These are phyloP conservation scores for Pimpla rufipes DNA, from an alignment of 2,888 invertebrate genomes.

Conservation along the genomic window DNA sequence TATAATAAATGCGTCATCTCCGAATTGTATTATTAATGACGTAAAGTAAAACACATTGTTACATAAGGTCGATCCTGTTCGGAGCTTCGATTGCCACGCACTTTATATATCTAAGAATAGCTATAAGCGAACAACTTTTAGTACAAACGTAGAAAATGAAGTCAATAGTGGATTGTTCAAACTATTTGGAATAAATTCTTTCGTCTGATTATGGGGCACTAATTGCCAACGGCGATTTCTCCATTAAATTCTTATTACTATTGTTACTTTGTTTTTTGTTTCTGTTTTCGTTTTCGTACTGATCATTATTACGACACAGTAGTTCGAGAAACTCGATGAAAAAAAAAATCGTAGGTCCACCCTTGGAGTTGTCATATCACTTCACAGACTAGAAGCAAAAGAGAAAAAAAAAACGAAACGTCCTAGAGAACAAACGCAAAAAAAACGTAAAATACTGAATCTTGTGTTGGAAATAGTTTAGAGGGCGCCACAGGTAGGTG, in stretches of 20 bases:
- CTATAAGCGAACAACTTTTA: slow-evolving; percentile 58
- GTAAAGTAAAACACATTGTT: slow-evolving; percentile 41
- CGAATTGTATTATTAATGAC: slow-evolving; percentile 45
- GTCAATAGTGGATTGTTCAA: slow-evolving; percentile 70
- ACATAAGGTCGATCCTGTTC: slow-evolving; percentile 50
- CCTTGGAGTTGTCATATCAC: slow-evolving; percentile 81
- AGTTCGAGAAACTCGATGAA: slow-evolving; percentile 39
- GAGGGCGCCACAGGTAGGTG: slow-evolving; percentile 81
- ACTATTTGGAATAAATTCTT: slow-evolving; percentile 66
- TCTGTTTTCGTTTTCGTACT: slow-evolving; percentile 74
- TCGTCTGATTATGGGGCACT: slow-evolving; percentile 52
- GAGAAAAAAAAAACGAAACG: slow-evolving; percentile 31
- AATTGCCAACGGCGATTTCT: slow-evolving; percentile 39
- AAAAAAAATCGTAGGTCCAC: slow-evolving; percentile 75
- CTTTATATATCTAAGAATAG: slow-evolving; percentile 52
- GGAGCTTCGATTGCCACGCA: slow-evolving; percentile 50
- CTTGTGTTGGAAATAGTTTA: slow-evolving; percentile 66
- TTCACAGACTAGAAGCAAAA: slow-evolving; percentile 41
- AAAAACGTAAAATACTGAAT: slow-evolving; percentile 62
- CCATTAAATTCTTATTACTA: slow-evolving; percentile 70
- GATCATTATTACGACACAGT: slow-evolving; percentile 79
- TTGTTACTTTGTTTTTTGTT: slow-evolving; percentile 51
- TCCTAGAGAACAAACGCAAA: slow-evolving; percentile 38
- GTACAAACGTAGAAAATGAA: slow-evolving; percentile 63
- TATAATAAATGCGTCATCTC: slow-evolving; percentile 38